Base-by-base conservation (phyloP, 1,140 invertebrate genomes). In the Nasonia giraulti region DNA sequence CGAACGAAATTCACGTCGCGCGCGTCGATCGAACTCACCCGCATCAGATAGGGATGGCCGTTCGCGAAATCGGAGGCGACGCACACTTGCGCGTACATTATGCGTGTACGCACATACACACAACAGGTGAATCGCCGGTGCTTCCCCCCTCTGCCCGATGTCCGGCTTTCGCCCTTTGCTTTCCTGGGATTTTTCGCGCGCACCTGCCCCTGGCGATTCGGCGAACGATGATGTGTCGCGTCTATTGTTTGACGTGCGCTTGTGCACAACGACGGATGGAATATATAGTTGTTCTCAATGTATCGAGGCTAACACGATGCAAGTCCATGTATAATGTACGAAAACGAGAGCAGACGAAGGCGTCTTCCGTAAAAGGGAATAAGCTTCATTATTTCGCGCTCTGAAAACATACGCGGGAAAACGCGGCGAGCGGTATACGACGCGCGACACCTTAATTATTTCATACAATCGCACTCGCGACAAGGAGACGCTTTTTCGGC, bases 81-180 rank as follows among this genome's bases (percentile, higher is more conserved):
- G n/a, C 73, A 44, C 14, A 27, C 71, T 17, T 37, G 31, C 12
- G 7, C 5, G 37, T 40, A 40, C 7, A 40, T 8, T 8, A 40
- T 40, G 7, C 7, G 7, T 40, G 7, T 40, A 5, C 7, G 7
- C 7, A 40, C 37, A 50, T 50, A 50, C 14, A 55, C 8, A 73
- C 80, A 82, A 82, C 80, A 82, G 80, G 80, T 82, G 80, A 82
- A 55, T 55, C 47, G 33, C 0, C 50, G 8, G 82, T 50, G 82
- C 75, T 78, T 78, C 82, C 40, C 68, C 68, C 76, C 8, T 10
- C 37, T 40, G 27, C 17, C n/a, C 10, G 20, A 12, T 17, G 62
- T 62, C 17, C 82, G 27, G 17, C 23, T 40, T 37, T 31, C n/a
- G 5, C 62, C 66, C 66, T n/a, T 5, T 11, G 74, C 66, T 71